Conservation (phyloP, 2,888 invertebrate genomes). For the Drosophila nr. medialis region DNA sequence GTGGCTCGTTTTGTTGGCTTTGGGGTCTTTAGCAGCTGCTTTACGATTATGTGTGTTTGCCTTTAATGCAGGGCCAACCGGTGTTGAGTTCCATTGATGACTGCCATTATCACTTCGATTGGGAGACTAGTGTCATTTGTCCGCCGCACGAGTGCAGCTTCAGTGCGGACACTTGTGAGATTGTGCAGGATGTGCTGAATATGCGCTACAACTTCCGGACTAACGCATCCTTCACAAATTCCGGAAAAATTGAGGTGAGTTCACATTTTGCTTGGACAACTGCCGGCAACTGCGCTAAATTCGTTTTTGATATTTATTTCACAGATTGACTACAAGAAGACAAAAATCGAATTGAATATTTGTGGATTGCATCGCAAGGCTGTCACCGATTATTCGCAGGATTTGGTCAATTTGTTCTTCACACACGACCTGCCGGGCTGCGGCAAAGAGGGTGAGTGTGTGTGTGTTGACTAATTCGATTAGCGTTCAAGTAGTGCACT, state of each 20-base stretch:
- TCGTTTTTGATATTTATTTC: no score
- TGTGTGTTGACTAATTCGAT: constrained; percentile 65
- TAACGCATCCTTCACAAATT: constrained; percentile 75
- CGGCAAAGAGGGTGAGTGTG: constrained; percentile 80
- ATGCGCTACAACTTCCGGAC: constrained; percentile 78
- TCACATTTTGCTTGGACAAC: not conserved
- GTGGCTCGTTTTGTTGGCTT: constrained; percentile 21
- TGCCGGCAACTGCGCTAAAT: not conserved
- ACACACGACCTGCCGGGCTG: constrained; percentile 74
- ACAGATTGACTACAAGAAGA: constrained; percentile 68
- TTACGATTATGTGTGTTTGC: constrained; percentile 5
- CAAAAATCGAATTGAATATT: constrained; percentile 73
- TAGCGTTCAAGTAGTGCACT: constrained; percentile 53
- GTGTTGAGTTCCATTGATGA: constrained; percentile 81
- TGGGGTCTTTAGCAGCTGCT: constrained; percentile 4
- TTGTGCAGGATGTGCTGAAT: constrained; percentile 82
- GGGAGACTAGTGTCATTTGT: constrained; percentile 84
- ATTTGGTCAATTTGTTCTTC: constrained; percentile 83
- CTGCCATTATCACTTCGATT: constrained; percentile 83
- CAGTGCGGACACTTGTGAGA: constrained; percentile 79
- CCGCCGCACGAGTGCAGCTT: constrained; percentile 82
- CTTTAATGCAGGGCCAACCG: constrained; percentile 80
- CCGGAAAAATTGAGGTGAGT: constrained; percentile 82
- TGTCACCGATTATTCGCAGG: constrained; percentile 83
- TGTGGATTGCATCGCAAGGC: constrained; percentile 80